These are phyloP conservation scores for Drosophila meridiana DNA, from an alignment of 2,888 invertebrate species.

Conservation along the genomic window DNA sequence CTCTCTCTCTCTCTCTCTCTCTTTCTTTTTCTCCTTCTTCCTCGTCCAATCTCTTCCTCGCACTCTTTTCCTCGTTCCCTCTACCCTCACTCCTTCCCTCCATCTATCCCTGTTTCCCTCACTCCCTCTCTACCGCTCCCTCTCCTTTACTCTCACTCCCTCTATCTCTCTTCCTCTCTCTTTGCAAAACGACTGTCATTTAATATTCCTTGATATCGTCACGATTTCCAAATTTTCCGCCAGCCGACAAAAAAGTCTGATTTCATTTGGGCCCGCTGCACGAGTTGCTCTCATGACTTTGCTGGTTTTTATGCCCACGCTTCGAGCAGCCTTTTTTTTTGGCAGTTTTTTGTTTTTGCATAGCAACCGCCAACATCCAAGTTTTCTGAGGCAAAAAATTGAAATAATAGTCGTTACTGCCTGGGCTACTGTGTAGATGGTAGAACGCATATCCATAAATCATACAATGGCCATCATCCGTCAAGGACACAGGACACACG, in stretches of 20 bases:
- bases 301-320: neutral
- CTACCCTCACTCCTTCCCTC: neutral
- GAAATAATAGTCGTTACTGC: conserved; percentile 13
- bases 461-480: conserved; percentile 52
- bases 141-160: neutral
- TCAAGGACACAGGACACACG: conserved; percentile 28
- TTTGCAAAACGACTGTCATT: conserved; percentile 7
- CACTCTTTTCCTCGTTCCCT: too few species aligned
- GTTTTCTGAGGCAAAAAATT: conserved; percentile 13
- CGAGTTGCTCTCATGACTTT: conserved; percentile 32
- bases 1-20: neutral
- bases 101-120: neutral
- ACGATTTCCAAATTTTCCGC: conserved; percentile 11
- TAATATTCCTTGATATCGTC: conserved; percentile 7
- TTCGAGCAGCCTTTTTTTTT: neutral
- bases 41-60: neutral
- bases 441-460: conserved; percentile 42
- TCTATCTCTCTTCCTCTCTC: neutral
- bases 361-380: neutral
- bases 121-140: neutral
- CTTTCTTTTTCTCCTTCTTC: neutral
- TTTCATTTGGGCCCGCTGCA: conserved; percentile 7
- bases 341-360: neutral
- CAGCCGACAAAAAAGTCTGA: conserved; percentile 14
- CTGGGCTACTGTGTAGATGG: conserved; percentile 3